Evolutionary conservation across 2,888 invertebrate species (phyloP).

Genomic region (Charanyca ferruginea): DNA sequence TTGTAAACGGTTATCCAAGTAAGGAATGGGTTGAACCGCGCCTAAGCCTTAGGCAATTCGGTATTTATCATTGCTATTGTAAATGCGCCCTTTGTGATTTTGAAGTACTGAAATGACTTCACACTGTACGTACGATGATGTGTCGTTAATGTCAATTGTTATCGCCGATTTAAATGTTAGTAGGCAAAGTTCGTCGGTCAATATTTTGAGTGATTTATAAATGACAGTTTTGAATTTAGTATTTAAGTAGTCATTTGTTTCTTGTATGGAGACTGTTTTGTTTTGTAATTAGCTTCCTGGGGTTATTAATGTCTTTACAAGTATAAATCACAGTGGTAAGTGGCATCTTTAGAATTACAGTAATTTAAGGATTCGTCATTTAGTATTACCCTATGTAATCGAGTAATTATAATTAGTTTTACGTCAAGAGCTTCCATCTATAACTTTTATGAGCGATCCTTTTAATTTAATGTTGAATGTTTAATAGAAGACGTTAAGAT

Average conservation of each 20-base stretch:
- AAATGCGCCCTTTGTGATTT: slow-evolving; percentile 77
- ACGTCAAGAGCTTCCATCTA: neutral
- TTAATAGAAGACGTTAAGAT: no score
- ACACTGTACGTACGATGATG: slow-evolving; percentile 68
- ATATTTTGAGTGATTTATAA: slow-evolving; percentile 60
- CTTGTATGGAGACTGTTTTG: slow-evolving; percentile 5
- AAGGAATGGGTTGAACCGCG: slow-evolving; percentile 76
- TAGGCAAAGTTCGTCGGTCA: slow-evolving; percentile 57
- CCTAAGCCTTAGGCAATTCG: slow-evolving; percentile 82
- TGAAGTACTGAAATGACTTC: slow-evolving; percentile 76
- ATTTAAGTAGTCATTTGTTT: slow-evolving; percentile 31
- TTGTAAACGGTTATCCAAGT: slow-evolving; percentile 67
- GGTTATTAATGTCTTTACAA: slow-evolving; percentile 16
- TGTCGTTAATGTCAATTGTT: slow-evolving; percentile 75
- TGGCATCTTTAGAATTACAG: neutral
- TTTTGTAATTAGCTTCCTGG: slow-evolving; percentile 28
- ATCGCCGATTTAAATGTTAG: slow-evolving; percentile 65
- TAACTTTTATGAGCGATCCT: no score
- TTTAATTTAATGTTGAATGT: no score
- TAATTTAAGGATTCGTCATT: neutral
- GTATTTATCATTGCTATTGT: slow-evolving; percentile 87
- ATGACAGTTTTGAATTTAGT: slow-evolving; percentile 35
- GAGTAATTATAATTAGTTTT: neutral
- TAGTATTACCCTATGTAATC: neutral
- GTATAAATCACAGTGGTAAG: slow-evolving; percentile 19